These are phyloP conservation scores for Polypedilum vanderplanki DNA, from an alignment of 1,140 invertebrate species.

Conservation along the genomic window DNA sequence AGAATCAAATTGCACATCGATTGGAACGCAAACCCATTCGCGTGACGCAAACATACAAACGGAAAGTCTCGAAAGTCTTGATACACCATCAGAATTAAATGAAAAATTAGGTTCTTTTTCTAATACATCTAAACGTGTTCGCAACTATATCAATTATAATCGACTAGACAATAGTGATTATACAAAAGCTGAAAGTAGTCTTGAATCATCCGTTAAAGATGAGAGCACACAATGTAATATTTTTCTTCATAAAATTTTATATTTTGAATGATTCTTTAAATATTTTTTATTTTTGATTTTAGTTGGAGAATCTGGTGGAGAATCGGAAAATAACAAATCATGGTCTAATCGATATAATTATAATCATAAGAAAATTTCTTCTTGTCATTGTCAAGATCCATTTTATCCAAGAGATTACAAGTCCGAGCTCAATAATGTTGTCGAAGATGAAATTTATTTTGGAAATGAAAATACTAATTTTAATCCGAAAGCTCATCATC, in stretches of 20 bases:
- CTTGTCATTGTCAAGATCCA: slow-evolving; percentile 38
- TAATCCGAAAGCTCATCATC: not conserved
- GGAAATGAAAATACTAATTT: slow-evolving; percentile 36
- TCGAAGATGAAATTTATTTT: slow-evolving; percentile 41
- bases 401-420: slow-evolving; percentile 42
- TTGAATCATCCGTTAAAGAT: slow-evolving; percentile 10
- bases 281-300: slow-evolving; percentile 30
- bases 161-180: not conserved
- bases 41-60: not conserved
- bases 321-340: slow-evolving; percentile 36
- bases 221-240: slow-evolving; percentile 22
- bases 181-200: not conserved
- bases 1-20: not conserved
- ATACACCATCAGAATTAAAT: not conserved
- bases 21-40: slow-evolving; percentile 2
- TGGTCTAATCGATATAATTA: slow-evolving; percentile 37
- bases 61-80: not conserved
- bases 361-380: slow-evolving; percentile 38
- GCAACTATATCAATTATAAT: slow-evolving; percentile 10
- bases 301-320: slow-evolving; percentile 38
- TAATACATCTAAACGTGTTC: not conserved
- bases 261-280: not conserved
- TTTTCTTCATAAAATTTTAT: not conserved
- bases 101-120: not conserved
- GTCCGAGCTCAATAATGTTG: slow-evolving; percentile 43